These are phyloP conservation scores for Apodemia hepburni DNA, from an alignment of 2,888 invertebrate species.

Conservation along the genomic window DNA sequence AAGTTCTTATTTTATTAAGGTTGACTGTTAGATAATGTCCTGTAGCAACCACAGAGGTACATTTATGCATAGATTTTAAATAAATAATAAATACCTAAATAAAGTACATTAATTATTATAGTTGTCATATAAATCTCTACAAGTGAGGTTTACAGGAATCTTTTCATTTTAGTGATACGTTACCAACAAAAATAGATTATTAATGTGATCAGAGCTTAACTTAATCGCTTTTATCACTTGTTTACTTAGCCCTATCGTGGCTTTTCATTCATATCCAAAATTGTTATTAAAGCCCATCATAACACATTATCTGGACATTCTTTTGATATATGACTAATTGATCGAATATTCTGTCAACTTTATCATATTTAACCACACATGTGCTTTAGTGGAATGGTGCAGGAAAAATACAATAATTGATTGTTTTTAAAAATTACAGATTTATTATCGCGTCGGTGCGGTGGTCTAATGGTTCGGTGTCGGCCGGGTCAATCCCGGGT, in stretches of 20 bases:
- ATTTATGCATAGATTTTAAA: no score
- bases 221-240: constrained; percentile 61
- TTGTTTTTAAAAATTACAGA: no score
- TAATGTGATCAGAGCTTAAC: constrained; percentile 42
- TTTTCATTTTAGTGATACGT: constrained; percentile 1
- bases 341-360: constrained; percentile 15
- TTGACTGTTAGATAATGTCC: no score
- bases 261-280: constrained; percentile 48
- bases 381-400: neutral
- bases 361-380: constrained; percentile 1
- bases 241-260: constrained; percentile 56
- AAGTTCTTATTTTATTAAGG: no score
- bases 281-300: constrained; percentile 58
- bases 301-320: constrained; percentile 37
- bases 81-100: no score
- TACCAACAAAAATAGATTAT: constrained; percentile 27
- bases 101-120: neutral
- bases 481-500: no score
- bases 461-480: no score
- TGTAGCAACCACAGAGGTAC: no score
- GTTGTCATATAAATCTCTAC: neutral
- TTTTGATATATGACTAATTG: constrained; percentile 26
- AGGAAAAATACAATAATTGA: neutral
- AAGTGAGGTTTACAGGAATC: neutral
- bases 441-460: no score